Evolutionary conservation across 2,888 invertebrate species (phyloP), one percentile per base, ranked within the genome.

Genomic region (Drepanosiphum platanoidis): DNA sequence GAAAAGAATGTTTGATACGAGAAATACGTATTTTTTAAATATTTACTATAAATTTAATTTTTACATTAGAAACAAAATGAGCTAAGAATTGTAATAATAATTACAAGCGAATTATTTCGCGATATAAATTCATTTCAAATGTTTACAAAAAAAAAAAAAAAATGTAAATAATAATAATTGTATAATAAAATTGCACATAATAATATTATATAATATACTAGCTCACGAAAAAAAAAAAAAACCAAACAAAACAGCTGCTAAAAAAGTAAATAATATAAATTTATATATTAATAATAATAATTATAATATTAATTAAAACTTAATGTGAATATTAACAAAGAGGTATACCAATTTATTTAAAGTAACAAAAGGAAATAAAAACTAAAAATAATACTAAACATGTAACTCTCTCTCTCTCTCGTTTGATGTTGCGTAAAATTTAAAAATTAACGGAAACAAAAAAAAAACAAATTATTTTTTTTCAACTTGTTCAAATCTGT

Each of bases 151-250:
- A n/a, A n/a, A n/a, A n/a, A n/a, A n/a, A n/a, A n/a, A n/a, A 77
- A 71, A 84, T 42, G 27, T 81, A 81, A 52, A 27, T 70, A 72
- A 64, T 39, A 64, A 77, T 32, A 68, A 66, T 46, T 34, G n/a
- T 61, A 84, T 75, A 75, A 84, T 75, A 77, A 52, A 84, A 84
- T 84, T 84, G 84, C 84, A 84, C 84, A 52, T 80, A 68, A 36
- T 77, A 82, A 39, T n/a, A n/a, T n/a, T n/a, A n/a, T n/a, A n/a
- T n/a, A n/a, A n/a, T n/a, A 75, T 84, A 84, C 70, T 77, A 75
- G 84, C 84, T 77, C 84, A 30, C 30, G 32, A 84, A 72, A 58
- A 58, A 71, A 61, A 84, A 72, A 58, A 58, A 71, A 61, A 42
- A 84, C 66, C 75, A 75, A 83, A 83, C 75, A 68, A 75, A 83